A percentile compares a stretch with the other conserved stretches of the same genome.
Evolutionary conservation across 1,140 invertebrate species (phyloP).

Genomic region (Drosophila bocqueti): DNA sequence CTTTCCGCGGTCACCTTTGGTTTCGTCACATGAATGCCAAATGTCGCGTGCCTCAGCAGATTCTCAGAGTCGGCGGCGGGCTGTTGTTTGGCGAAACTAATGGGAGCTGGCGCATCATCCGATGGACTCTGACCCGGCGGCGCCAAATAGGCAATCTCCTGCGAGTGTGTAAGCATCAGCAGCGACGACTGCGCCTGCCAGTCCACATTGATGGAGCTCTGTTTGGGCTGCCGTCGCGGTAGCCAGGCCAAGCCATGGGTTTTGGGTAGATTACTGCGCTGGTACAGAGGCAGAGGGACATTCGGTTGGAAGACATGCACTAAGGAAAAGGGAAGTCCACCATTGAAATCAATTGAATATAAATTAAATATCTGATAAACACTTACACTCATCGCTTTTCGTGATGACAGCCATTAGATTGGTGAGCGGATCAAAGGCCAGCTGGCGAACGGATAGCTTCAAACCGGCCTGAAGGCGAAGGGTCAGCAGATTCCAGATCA

Average conservation of each 20-base stretch:
- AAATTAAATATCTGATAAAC: rapidly evolving
- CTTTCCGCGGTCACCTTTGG: slow-evolving; percentile 31
- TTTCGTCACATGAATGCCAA: slow-evolving; percentile 67
- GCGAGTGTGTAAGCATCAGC: slow-evolving; percentile 87
- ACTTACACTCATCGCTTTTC: slow-evolving; percentile 87
- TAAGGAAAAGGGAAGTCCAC: slow-evolving; percentile 44
- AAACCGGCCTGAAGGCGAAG: slow-evolving; percentile 86
- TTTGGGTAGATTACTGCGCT: slow-evolving; percentile 85
- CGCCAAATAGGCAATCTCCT: slow-evolving; percentile 73
- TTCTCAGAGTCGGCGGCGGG: slow-evolving; percentile 32
- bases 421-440: slow-evolving; percentile 88
- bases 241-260: slow-evolving; percentile 86
- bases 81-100: slow-evolving; percentile 56
- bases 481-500: slow-evolving; percentile 91
- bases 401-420: slow-evolving; percentile 89
- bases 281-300: slow-evolving; percentile 86
- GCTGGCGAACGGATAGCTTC: slow-evolving; percentile 86
- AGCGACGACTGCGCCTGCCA: slow-evolving; percentile 88
- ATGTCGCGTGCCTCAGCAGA: slow-evolving; percentile 63
- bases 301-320: slow-evolving; percentile 88
- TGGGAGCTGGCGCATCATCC: slow-evolving; percentile 66
- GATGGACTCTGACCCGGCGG: slow-evolving; percentile 57
- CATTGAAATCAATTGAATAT: background rate
- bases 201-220: slow-evolving; percentile 80
- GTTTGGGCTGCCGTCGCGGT: slow-evolving; percentile 85